phyloP scores from a whole-genome alignment of 1,140 invertebrate genomes.

The Branchinecta lynchi region DNA sequence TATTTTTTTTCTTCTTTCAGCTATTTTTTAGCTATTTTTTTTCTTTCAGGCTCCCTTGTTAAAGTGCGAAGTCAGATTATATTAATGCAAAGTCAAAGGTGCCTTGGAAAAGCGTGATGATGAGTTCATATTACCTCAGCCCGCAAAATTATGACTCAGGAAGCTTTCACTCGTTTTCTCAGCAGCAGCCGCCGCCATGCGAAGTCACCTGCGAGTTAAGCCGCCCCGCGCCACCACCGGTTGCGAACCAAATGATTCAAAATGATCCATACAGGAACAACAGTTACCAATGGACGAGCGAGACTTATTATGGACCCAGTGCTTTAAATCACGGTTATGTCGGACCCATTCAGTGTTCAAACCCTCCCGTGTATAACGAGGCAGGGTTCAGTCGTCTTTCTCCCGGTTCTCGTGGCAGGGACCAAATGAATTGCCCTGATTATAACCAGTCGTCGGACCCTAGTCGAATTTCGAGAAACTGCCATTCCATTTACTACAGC shows the following conservation, averaged over 20 bases:
- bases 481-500: slow-evolving; percentile 9
- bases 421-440: background rate
- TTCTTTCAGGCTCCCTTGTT: slow-evolving; percentile 7
- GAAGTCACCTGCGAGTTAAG: background rate
- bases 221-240: background rate
- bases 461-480: background rate
- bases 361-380: background rate
- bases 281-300: background rate
- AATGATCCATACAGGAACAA: background rate
- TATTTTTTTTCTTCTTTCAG: too few relatives aligned
- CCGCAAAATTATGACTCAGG: background rate
- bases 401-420: background rate
- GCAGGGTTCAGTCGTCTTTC: background rate
- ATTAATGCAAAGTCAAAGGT: slow-evolving; percentile 2
- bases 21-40: too few relatives aligned
- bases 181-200: background rate
- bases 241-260: background rate
- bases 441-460: background rate
- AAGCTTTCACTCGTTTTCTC: slow-evolving; percentile 7
- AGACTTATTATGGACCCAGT: slow-evolving; percentile 1
- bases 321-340: background rate
- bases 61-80: background rate
- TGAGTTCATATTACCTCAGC: slow-evolving; percentile 20
- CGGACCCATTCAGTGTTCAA: background rate
- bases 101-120: slow-evolving; percentile 9